A percentile compares a stretch with the other conserved stretches of the same genome.
These are phyloP conservation scores for Taenaris catops DNA, from an alignment of 2,888 invertebrate species.

Conservation along the genomic window DNA sequence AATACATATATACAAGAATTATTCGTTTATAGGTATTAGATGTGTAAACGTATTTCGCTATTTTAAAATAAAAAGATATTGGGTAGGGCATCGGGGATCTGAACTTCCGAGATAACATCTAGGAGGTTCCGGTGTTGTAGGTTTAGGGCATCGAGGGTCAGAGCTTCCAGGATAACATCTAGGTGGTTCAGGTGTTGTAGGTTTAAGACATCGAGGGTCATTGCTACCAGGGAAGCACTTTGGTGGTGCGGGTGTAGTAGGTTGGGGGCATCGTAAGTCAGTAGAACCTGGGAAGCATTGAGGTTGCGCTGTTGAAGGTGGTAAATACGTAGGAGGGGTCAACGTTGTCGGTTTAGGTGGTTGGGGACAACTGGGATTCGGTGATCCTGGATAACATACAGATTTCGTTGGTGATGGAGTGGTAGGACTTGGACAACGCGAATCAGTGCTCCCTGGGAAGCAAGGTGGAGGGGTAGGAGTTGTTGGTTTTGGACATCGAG, in stretches of 20 bases:
- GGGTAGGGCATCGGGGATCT: too few species aligned
- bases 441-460: conserved; percentile 34
- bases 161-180: too few species aligned
- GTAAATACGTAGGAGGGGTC: conserved; percentile 28
- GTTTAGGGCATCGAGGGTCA: too few species aligned
- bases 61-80: too few species aligned
- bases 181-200: too few species aligned
- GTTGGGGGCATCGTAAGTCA: conserved; percentile 27
- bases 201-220: too few species aligned
- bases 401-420: conserved; percentile 30
- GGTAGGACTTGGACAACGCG: too few species aligned
- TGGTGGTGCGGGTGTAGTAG: conserved; percentile 30
- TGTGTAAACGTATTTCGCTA: too few species aligned
- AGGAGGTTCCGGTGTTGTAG: too few species aligned
- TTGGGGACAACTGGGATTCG: conserved; percentile 37
- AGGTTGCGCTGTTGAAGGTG: conserved; percentile 25
- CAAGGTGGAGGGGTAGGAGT: conserved; percentile 33
- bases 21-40: too few species aligned
- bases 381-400: conserved; percentile 34
- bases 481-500: conserved; percentile 31
- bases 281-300: conserved; percentile 34
- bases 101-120: too few species aligned
- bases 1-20: too few species aligned
- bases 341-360: conserved; percentile 29
- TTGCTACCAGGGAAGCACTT: conserved; percentile 41